Conservation (phyloP, 2,797 vertebrate genomes). For the Strix occidentalis region DNA sequence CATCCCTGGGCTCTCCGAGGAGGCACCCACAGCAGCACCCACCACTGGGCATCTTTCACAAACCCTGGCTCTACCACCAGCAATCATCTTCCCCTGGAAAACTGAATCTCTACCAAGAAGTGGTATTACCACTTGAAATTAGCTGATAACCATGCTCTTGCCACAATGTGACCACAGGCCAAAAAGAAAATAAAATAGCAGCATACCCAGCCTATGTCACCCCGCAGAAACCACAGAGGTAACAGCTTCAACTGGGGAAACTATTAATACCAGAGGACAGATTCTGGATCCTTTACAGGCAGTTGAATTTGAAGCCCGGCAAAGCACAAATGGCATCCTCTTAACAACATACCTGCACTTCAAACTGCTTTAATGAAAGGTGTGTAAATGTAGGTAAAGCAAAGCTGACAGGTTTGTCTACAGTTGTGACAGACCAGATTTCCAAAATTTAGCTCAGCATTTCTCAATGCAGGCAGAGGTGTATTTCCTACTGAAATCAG, state of each 20-base stretch:
- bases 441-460: neutral
- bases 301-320: neutral
- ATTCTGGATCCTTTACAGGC: neutral
- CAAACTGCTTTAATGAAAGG: neutral
- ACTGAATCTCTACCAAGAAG: neutral
- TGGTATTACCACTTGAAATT: neutral
- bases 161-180: neutral
- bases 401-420: neutral
- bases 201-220: neutral
- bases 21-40: neutral
- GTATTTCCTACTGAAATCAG: neutral
- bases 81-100: neutral
- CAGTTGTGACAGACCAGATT: neutral
- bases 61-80: neutral
- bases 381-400: neutral
- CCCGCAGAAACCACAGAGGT: neutral
- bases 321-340: neutral
- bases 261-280: neutral
- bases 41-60: neutral
- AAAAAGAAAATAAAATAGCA: neutral
- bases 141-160: neutral
- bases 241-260: neutral
- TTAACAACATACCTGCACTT: neutral
- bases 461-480: neutral
- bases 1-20: rapidly evolving